Percentiles rank a stretch among this genome's conserved stretches.
phyloP scores from a whole-genome alignment of 2,797 vertebrate genomes.

The Limosa lapponica region DNA sequence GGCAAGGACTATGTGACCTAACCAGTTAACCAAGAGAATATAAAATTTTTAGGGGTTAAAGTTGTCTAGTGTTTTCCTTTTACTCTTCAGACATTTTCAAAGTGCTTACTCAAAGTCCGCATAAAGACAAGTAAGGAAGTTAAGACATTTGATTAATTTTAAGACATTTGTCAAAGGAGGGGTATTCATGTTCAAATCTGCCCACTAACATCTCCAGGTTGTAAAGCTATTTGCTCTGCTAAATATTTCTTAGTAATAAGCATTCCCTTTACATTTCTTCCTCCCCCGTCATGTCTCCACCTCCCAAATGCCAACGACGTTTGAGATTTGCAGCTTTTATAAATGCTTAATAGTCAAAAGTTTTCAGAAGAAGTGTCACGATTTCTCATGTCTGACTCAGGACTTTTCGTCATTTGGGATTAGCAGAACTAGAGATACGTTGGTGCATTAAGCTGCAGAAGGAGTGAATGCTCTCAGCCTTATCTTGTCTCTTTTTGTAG shows the following conservation, averaged over 20 bases:
- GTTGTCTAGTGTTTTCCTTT: neutral
- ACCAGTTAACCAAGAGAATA: neutral
- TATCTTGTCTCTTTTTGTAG: neutral
- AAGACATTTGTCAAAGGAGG: neutral
- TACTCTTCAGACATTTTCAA: neutral
- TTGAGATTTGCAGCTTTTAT: neutral
- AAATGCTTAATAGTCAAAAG: neutral
- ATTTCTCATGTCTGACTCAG: slow-evolving; percentile 11
- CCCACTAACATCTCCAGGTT: neutral
- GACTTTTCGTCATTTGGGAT: neutral
- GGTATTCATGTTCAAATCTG: neutral
- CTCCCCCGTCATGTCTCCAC: neutral
- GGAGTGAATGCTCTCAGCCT: neutral
- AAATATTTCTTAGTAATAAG: neutral
- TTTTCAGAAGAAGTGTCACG: neutral
- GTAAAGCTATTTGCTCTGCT: neutral
- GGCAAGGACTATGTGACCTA: neutral
- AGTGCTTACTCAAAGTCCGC: neutral
- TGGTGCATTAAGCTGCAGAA: neutral
- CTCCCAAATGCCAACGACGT: slow-evolving; percentile 11
- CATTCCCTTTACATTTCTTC: neutral
- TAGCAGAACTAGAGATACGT: neutral
- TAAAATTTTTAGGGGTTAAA: neutral
- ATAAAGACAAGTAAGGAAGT: neutral
- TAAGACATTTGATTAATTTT: neutral